Conservation (phyloP, 2,797 vertebrate genomes). For the Octomys mimax region DNA sequence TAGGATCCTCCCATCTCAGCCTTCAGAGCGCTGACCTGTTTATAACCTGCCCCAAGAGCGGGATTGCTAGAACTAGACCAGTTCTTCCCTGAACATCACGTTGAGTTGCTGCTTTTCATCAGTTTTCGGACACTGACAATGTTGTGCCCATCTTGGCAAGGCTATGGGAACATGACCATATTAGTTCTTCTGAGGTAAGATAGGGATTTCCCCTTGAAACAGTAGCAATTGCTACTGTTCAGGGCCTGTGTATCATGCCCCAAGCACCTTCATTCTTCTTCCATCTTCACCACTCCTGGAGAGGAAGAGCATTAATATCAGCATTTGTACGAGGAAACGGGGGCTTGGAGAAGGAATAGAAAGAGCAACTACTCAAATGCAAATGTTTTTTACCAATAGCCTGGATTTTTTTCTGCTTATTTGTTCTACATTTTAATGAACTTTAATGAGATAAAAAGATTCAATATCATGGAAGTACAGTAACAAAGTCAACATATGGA, state of each 20-base stretch:
- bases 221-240: background rate
- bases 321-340: background rate
- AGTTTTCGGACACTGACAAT: background rate
- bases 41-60: background rate
- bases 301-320: background rate
- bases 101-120: background rate
- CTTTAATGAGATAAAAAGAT: background rate
- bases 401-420: background rate
- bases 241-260: background rate
- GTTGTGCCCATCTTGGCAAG: background rate
- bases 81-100: background rate
- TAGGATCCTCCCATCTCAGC: background rate
- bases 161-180: background rate
- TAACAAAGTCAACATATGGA: background rate
- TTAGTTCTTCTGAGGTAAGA: conserved; percentile 48
- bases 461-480: background rate
- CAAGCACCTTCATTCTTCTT: background rate
- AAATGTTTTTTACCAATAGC: background rate
- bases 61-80: background rate
- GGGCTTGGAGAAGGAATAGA: background rate
- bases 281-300: background rate
- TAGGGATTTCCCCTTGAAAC: background rate
- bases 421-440: background rate
- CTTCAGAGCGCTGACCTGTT: background rate
- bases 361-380: background rate